Conservation (phyloP, 2,888 invertebrate genomes). For the Loripinus fragilis region DNA sequence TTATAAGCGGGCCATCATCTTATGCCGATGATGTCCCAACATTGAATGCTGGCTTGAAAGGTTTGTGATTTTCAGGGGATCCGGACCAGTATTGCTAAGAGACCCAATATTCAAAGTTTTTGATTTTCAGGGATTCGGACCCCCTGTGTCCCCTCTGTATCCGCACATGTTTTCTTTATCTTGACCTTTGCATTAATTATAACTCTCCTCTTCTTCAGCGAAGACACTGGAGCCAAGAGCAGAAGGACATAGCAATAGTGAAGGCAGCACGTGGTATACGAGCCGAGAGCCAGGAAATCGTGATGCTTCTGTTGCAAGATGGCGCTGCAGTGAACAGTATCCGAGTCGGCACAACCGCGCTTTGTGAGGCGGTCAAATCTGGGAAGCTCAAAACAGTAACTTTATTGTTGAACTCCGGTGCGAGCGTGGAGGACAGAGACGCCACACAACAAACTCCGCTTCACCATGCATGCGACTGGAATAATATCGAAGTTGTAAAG, state of each 20-base stretch:
- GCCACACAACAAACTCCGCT: slow-evolving; percentile 55
- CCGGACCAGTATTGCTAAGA: no score
- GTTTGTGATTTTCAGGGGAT: no score
- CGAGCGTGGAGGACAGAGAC: slow-evolving; percentile 56
- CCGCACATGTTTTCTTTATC: no score
- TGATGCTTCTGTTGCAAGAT: slow-evolving; percentile 52
- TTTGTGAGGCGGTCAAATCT: slow-evolving; percentile 59
- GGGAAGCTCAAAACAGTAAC: slow-evolving; percentile 54
- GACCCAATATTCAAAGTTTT: no score
- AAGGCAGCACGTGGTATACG: slow-evolving; percentile 47
- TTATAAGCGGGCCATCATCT: no score
- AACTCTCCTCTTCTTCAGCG: slow-evolving; percentile 32
- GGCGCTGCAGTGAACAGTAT: slow-evolving; percentile 53
- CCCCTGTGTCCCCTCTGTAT: no score
- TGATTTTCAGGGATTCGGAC: no score
- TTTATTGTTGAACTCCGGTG: slow-evolving; percentile 48
- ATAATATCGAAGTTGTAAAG: slow-evolving; percentile 59
- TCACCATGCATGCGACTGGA: slow-evolving; percentile 60
- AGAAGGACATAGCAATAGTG: slow-evolving; percentile 57
- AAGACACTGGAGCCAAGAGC: slow-evolving; percentile 56
- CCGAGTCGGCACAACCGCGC: slow-evolving; percentile 48
- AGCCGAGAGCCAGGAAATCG: slow-evolving; percentile 53
- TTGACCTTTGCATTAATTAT: no score
- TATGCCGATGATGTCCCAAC: no score
- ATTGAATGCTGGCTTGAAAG: no score